These are phyloP conservation scores for Melitaea cinxia DNA, from an alignment of 1,140 invertebrate species.

Conservation along the genomic window DNA sequence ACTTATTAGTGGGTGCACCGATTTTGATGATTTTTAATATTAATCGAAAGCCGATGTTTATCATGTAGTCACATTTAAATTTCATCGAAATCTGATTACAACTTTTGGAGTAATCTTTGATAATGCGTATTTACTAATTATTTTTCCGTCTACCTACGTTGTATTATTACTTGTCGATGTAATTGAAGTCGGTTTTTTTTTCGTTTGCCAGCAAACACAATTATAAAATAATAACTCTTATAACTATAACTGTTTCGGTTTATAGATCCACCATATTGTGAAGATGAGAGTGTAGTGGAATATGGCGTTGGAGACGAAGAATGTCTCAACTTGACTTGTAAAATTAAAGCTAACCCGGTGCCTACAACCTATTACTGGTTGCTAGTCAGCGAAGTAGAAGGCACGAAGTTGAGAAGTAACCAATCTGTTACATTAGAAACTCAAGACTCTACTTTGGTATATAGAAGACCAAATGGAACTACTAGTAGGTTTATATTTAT, in stretches of 20 bases:
- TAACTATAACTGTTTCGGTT: conserved; percentile 8
- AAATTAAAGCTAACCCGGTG: conserved; percentile 57
- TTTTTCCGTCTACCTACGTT: no score
- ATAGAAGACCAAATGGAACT: conserved; percentile 57
- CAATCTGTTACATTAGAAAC: conserved; percentile 54
- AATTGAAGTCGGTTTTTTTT: no score
- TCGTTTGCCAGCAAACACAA: no score
- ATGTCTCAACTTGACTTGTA: conserved; percentile 63
- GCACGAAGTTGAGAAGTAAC: conserved; percentile 42
- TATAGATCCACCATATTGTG: conserved; percentile 64
- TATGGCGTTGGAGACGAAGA: conserved; percentile 63
- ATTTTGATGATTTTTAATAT: no score
- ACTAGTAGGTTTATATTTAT: conserved; percentile 44
- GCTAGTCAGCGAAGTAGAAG: conserved; percentile 54
- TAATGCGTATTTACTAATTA: no score
- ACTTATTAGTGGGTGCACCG: no score
- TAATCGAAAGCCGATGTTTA: no score
- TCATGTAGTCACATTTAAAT: no score
- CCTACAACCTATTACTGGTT: conserved; percentile 61
- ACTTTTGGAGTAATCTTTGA: no score
- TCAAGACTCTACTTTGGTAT: conserved; percentile 45
- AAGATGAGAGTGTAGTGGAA: conserved; percentile 51
- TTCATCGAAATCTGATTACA: no score
- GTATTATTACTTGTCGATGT: no score
- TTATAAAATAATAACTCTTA: background rate